Conservation (phyloP, 1,140 invertebrate species). For the Drosophila seguyi region DNA sequence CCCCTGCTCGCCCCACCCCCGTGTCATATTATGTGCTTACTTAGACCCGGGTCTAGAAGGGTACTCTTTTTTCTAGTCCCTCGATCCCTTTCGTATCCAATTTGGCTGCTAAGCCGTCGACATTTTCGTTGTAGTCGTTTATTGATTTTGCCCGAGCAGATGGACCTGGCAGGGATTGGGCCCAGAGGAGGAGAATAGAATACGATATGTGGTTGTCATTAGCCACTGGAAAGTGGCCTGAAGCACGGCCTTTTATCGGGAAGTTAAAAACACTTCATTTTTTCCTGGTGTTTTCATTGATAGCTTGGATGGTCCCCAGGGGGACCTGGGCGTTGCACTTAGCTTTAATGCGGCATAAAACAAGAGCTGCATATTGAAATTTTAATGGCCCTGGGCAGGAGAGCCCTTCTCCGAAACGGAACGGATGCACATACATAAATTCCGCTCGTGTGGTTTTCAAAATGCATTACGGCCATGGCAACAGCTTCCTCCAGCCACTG, state of each 20-base stretch:
- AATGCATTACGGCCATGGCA: slow-evolving; percentile 67
- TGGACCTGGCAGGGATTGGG: neutral
- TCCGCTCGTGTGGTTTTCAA: slow-evolving; percentile 80
- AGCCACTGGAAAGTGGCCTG: slow-evolving; percentile 11
- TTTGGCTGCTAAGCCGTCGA: slow-evolving; percentile 72
- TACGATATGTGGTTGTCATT: slow-evolving; percentile 38
- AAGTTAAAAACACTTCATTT: slow-evolving; percentile 38
- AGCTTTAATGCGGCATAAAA: slow-evolving; percentile 49
- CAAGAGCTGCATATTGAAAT: slow-evolving; percentile 44
- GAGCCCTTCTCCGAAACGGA: slow-evolving; percentile 11
- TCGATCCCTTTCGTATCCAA: slow-evolving; percentile 62
- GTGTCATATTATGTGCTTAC: slow-evolving; percentile 71
- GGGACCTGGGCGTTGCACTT: slow-evolving; percentile 22
- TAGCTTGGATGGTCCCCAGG: neutral
- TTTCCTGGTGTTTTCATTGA: slow-evolving; percentile 14
- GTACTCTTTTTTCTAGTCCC: slow-evolving; percentile 19
- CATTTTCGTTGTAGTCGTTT: slow-evolving; percentile 48
- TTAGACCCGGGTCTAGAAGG: slow-evolving; percentile 24
- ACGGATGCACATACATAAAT: slow-evolving; percentile 70
- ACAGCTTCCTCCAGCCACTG: slow-evolving; percentile 26
- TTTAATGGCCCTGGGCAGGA: slow-evolving; percentile 47
- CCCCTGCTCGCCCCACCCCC: slow-evolving; percentile 36
- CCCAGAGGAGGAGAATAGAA: neutral
- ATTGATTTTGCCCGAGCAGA: slow-evolving; percentile 60
- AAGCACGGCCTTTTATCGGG: slow-evolving; percentile 31